Evolutionary conservation across 2,113 vertebrate genomes (phyloP), one percentile per base, ranked within the genome.

Genomic region (Mesembrinibis cayennensis): DNA sequence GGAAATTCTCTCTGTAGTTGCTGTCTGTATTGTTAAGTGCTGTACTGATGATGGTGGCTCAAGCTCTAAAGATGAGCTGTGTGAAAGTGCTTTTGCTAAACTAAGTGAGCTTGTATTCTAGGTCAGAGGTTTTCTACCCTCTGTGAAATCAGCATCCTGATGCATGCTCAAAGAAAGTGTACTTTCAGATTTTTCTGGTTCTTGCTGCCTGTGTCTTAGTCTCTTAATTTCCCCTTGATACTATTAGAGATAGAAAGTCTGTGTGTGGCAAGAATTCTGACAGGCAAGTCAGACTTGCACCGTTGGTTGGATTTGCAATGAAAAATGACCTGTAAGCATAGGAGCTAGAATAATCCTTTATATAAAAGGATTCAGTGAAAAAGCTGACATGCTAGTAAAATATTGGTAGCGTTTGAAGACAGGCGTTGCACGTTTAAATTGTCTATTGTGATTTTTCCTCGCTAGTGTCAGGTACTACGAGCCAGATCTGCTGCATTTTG

Each of bases 321-420:
- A 77, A 59, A 92, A 91, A 70, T n/a, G 62, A 66, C 90, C 78
- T 83, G 8, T 20, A 40, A 94, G 82, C 59, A 2, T 16, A 62
- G 66, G 71, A 80, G 44, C 94, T 89, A 30, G 93, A 97, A 90
- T 71, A 95, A 96, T 89, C 94, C 82, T 78, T 78, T 87, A 4
- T 62, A 62, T 95, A 81, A 91, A 86, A 94, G 62, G 45, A 19
- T 88, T 90, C 74, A 73, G 62, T 80, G 67, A 65, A 90, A 93
- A 74, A 93, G 94, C 87, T 97, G 93, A 94, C 78, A 5, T 50
- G 62, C 66, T 59, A 47, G 62, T 89, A 65, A 87, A 92, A 53
- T 0, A 1, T 3, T 36, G 81, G 65, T 66, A 45, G 82, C 59
- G 50, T 93, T 74, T 86, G 67, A 94, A 94, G 90, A 78, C 61